Evolutionary conservation across 2,888 invertebrate species (phyloP), one percentile per base, ranked within the genome.

Genomic region (Lochmaea capreae): DNA sequence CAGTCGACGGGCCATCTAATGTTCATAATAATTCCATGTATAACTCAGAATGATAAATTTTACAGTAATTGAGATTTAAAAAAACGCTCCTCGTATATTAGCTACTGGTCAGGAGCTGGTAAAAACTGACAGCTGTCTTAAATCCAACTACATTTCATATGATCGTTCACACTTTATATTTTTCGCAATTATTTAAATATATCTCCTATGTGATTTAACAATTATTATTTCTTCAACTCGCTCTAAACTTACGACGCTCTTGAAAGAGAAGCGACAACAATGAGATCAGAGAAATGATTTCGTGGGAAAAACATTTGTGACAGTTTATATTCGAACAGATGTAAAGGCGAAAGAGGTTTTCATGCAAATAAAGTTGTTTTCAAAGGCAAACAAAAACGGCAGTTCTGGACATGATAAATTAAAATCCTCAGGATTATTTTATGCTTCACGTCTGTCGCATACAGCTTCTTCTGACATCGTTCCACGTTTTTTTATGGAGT

Each of bases 331-430:
- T 77, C 76, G 71, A 74, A 74, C 70, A 72, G 72, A 74, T 76
- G 74, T 75, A 72, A 70, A 71, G 65, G 74, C 58, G 70, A 61
- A 65, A 66, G 61, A 71, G 73, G 75, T 72, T 76, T 73, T 65
- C 76, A 78, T 77, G 78, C 78, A 76, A 78, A 79, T 78, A 76
- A 75, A 78, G 72, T 78, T 73, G 73, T 77, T 68, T 77, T 76
- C 68, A 72, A 65, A 76, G 58, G 71, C 74, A 58, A 73, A 78
- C 76, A 79, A 80, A 74, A 71, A 75, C 58, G 71, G 74, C 80
- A 77, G 76, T 75, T 79, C 73, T 78, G 77, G 76, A 78, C 76
- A 78, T 79, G 78, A 79, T 79, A 78, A 79, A 80, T 79, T 79
- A 78, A 78, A 79, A 79, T 68, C 73, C 72, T 63, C 42, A 59